Evolutionary conservation across 2,888 invertebrate species (phyloP).

Genomic region (Ectemnius lituratus): DNA sequence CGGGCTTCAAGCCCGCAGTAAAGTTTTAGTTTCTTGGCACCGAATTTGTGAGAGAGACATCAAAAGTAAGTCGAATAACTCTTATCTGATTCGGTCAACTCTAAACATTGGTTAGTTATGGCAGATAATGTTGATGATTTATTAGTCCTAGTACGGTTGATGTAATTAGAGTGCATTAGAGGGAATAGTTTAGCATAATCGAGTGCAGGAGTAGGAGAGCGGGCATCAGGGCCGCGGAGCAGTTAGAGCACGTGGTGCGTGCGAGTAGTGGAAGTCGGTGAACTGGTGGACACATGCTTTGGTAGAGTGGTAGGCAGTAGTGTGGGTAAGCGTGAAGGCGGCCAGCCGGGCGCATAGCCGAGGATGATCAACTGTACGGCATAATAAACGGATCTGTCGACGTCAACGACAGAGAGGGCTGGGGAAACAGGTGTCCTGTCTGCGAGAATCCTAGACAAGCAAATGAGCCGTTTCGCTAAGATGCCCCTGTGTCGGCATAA

Average conservation of each 20-base stretch:
- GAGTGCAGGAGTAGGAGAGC: too few species aligned
- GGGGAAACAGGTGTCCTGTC: constrained; percentile 68
- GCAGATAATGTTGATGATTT: too few species aligned
- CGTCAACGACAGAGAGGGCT: constrained; percentile 68
- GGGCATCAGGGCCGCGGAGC: too few species aligned
- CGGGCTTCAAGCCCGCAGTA: background rate
- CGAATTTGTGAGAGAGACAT: too few species aligned
- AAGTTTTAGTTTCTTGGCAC: background rate
- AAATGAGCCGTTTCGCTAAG: constrained; percentile 46
- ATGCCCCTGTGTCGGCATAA: constrained; percentile 38
- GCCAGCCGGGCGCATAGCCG: constrained; percentile 38
- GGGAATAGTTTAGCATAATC: too few species aligned
- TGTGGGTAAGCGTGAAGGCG: constrained; percentile 48
- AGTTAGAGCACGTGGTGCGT: too few species aligned
- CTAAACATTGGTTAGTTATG: too few species aligned
- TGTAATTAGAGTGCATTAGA: too few species aligned
- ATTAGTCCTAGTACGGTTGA: too few species aligned
- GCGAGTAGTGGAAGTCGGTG: background rate
- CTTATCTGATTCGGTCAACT: too few species aligned
- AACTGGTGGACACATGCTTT: background rate
- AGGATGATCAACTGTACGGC: constrained; percentile 60
- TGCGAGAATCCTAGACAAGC: constrained; percentile 48
- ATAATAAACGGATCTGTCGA: constrained; percentile 70
- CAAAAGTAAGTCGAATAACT: too few species aligned
- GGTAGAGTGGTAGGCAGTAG: constrained; percentile 26